phyloP scores from a whole-genome alignment of 1,140 invertebrate species.

The Psilanteris sp. region DNA sequence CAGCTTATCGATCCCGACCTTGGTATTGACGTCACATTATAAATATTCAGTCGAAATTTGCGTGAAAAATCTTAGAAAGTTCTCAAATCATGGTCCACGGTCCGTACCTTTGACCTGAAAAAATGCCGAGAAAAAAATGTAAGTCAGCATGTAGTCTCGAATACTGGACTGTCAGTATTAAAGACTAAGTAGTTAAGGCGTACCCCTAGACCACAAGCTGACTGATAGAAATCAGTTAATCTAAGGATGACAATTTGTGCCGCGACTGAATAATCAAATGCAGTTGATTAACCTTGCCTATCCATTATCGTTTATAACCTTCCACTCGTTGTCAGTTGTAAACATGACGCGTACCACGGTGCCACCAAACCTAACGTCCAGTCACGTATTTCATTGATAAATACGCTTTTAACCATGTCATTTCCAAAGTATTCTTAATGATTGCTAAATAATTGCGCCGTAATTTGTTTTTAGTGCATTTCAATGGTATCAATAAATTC shows the following conservation, averaged over 20 bases:
- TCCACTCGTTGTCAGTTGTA: constrained; percentile 22
- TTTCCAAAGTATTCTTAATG: no score
- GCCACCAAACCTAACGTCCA: constrained; percentile 16
- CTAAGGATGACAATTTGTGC: constrained; percentile 63
- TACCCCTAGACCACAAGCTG: constrained; percentile 77
- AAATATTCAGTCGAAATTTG: constrained; percentile 65
- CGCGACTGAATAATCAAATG: constrained; percentile 27
- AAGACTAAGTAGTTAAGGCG: constrained; percentile 63
- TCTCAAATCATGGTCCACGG: background rate
- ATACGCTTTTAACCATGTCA: constrained; percentile 8
- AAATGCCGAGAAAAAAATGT: constrained; percentile 75
- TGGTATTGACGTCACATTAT: constrained; percentile 65
- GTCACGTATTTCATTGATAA: constrained; percentile 14
- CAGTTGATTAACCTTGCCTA: constrained; percentile 30
- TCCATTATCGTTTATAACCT: constrained; percentile 48
- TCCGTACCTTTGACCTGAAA: constrained; percentile 72
- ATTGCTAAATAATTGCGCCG: no score
- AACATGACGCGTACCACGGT: background rate
- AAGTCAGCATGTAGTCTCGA: constrained; percentile 78
- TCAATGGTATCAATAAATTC: no score
- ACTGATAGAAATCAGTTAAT: constrained; percentile 70
- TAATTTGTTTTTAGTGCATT: no score
- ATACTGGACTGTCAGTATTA: constrained; percentile 62
- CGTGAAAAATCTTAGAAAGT: constrained; percentile 10
- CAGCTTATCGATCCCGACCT: constrained; percentile 41